Evolutionary conservation across 2,797 vertebrate species (phyloP).

Genomic region (Aulostomus chinensis): DNA sequence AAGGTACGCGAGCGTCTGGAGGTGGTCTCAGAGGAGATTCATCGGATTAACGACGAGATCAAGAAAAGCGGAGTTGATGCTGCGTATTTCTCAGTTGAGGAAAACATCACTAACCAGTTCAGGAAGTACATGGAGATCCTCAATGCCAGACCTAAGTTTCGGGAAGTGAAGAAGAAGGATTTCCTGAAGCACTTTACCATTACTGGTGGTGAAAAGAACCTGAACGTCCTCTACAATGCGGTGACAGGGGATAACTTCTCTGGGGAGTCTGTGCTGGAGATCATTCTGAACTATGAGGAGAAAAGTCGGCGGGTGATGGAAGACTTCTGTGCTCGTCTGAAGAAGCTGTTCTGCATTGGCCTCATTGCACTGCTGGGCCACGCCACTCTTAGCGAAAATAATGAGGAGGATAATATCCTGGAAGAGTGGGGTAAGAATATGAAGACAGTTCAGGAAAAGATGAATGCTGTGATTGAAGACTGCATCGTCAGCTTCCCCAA

Average conservation of each 20-base stretch:
- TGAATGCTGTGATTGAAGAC: slow-evolving; percentile 74
- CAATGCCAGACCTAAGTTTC: slow-evolving; percentile 77
- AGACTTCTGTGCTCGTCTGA: slow-evolving; percentile 79
- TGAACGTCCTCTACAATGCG: slow-evolving; percentile 71
- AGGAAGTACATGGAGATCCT: slow-evolving; percentile 86
- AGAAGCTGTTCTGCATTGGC: slow-evolving; percentile 82
- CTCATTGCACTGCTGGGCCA: slow-evolving; percentile 81
- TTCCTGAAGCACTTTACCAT: slow-evolving; percentile 79
- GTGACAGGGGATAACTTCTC: slow-evolving; percentile 77
- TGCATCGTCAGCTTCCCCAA: slow-evolving; percentile 78
- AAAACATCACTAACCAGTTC: slow-evolving; percentile 84
- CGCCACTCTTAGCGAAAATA: slow-evolving; percentile 70
- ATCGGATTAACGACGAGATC: slow-evolving; percentile 78
- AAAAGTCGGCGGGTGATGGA: slow-evolving; percentile 78
- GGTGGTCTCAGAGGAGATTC: slow-evolving; percentile 75
- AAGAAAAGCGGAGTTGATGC: slow-evolving; percentile 76
- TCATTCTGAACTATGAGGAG: slow-evolving; percentile 79
- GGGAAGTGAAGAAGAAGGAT: slow-evolving; percentile 78
- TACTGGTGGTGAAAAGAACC: slow-evolving; percentile 77
- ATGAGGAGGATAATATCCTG: slow-evolving; percentile 74
- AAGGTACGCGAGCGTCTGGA: slow-evolving; percentile 81
- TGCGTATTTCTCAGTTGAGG: slow-evolving; percentile 79
- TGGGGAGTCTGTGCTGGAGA: slow-evolving; percentile 78
- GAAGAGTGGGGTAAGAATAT: slow-evolving; percentile 76
- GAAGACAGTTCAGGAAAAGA: slow-evolving; percentile 73